Conservation (phyloP, 2,797 vertebrate species). For the Semaprochilodus insignis region DNA sequence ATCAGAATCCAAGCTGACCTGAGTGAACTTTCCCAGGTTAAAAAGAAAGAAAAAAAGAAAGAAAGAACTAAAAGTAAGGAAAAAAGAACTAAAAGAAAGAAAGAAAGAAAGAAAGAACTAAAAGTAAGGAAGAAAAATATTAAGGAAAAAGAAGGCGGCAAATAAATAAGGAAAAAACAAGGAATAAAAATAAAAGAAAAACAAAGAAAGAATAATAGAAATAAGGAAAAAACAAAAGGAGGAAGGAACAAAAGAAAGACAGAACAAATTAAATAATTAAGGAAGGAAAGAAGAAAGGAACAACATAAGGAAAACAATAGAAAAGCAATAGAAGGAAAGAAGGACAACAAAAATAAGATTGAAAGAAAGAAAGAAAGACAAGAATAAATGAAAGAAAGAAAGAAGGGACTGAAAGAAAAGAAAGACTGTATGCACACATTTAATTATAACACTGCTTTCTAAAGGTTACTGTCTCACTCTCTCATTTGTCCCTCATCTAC, state of each 20-base stretch:
- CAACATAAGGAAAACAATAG: too few relatives aligned
- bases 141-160: neutral
- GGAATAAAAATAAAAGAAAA: neutral
- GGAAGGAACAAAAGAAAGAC: neutral
- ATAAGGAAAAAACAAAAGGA: neutral
- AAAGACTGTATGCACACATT: constrained; percentile 15
- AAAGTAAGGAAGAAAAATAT: neutral
- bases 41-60: constrained; percentile 3
- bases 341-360: neutral
- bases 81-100: neutral
- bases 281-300: neutral
- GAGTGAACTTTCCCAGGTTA: constrained; percentile 13
- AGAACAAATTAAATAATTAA: neutral
- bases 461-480: constrained; percentile 31
- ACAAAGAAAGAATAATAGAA: neutral
- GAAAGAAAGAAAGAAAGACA: neutral
- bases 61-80: neutral
- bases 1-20: neutral
- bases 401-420: neutral
- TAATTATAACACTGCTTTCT: constrained; percentile 37
- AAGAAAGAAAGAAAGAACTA: neutral
- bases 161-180: neutral
- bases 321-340: neutral
- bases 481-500: constrained; percentile 22
- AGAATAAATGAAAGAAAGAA: neutral